Evolutionary conservation across 2,888 invertebrate species (phyloP).

Genomic region (Idaea aversata): DNA sequence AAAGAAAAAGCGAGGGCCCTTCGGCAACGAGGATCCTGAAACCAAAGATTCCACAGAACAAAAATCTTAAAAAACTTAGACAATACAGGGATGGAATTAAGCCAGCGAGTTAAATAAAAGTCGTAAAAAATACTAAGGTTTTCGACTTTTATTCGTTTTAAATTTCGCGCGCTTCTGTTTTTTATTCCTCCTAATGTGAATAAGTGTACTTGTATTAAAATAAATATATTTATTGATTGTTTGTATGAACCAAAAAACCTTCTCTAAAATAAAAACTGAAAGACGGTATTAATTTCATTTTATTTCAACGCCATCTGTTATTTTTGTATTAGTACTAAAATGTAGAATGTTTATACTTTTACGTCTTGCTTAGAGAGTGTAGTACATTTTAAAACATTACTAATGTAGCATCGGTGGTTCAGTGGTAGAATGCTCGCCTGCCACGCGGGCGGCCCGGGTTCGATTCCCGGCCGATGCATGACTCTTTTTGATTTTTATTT

Average conservation of each 20-base stretch:
- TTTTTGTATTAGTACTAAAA: background rate
- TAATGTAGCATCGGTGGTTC: conserved; percentile 71
- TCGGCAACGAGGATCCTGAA: background rate
- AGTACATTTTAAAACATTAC: background rate
- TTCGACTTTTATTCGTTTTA: background rate
- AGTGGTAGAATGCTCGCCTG: conserved; percentile 80
- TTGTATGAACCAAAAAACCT: conserved; percentile 20
- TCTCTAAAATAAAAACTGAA: conserved; percentile 20
- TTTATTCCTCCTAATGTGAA: background rate
- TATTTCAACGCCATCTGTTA: conserved; percentile 24
- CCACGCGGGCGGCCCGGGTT: conserved; percentile 82
- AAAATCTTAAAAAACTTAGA: background rate
- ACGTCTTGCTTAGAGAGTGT: background rate
- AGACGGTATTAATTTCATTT: conserved; percentile 13
- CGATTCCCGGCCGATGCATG: conserved; percentile 80
- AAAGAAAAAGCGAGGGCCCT: background rate
- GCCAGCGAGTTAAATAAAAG: too few relatives aligned
- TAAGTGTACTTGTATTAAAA: conserved; percentile 12
- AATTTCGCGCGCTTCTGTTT: background rate
- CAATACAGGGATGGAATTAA: too few relatives aligned
- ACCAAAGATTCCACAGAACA: background rate
- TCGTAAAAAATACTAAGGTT: too few relatives aligned
- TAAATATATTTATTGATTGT: conserved; percentile 5
- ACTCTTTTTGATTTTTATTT: background rate
- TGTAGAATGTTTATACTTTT: background rate